These are phyloP conservation scores for Ophiodon elongatus DNA, from an alignment of 2,113 vertebrate genomes.

Conservation along the genomic window DNA sequence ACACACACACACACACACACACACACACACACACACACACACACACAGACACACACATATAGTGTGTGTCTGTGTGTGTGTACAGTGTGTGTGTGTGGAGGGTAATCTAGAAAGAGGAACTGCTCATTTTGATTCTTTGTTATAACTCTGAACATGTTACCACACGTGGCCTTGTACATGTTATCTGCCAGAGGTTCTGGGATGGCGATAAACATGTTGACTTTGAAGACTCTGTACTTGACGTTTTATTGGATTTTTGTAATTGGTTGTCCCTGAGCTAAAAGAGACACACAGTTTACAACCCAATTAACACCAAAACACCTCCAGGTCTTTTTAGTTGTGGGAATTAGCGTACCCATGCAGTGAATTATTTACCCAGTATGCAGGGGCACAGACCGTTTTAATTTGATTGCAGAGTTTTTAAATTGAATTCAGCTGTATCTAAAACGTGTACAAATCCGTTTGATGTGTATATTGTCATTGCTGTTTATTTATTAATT, in stretches of 20 bases:
- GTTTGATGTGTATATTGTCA: not conserved
- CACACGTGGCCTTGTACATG: not conserved
- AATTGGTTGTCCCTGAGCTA: slow-evolving; percentile 41
- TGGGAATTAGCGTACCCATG: not conserved
- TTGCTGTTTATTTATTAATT: slow-evolving; percentile 16
- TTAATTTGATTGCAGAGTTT: slow-evolving; percentile 14
- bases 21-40: too few species aligned
- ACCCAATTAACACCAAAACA: slow-evolving; percentile 54
- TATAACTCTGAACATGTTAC: slow-evolving; percentile 15
- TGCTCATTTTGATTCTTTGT: slow-evolving; percentile 20
- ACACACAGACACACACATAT: too few species aligned
- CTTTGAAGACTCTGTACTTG: slow-evolving; percentile 34
- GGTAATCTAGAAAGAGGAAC: not conserved
- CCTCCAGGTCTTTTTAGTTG: slow-evolving; percentile 19
- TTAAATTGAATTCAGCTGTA: slow-evolving; percentile 48
- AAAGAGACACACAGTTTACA: slow-evolving; percentile 61
- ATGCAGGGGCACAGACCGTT: not conserved
- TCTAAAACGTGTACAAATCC: slow-evolving; percentile 24
- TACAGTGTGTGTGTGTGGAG: too few species aligned
- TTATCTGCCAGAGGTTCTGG: not conserved
- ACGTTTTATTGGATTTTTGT: slow-evolving; percentile 19
- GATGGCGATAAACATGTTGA: not conserved
- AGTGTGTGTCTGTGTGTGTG: too few species aligned
- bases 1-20: too few species aligned
- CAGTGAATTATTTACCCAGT: slow-evolving; percentile 24